phyloP scores from a whole-genome alignment of 2,113 vertebrate species.

The Phocoena sinus region DNA sequence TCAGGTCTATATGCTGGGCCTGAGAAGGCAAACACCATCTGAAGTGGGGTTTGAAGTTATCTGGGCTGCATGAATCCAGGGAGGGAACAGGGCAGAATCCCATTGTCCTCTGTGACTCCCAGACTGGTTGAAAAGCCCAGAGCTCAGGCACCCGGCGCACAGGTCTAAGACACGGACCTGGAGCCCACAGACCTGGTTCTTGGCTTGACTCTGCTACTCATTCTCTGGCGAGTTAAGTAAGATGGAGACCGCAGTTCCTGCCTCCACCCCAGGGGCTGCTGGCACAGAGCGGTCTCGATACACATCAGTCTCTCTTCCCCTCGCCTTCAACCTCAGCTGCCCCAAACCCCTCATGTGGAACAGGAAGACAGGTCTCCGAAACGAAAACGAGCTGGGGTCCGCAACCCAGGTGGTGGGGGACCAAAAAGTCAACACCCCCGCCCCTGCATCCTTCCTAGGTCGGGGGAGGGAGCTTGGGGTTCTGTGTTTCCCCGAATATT shows the following conservation, averaged over 20 bases:
- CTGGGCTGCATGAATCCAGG: not conserved
- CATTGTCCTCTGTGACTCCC: not conserved
- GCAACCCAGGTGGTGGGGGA: not conserved
- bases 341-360: not conserved
- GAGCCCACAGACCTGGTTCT: not conserved
- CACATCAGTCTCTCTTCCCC: not conserved
- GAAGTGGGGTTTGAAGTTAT: not conserved
- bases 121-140: not conserved
- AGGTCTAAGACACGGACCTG: not conserved
- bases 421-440: not conserved
- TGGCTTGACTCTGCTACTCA: not conserved
- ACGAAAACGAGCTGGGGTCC: not conserved
- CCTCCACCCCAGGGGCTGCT: not conserved
- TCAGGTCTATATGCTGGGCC: not conserved
- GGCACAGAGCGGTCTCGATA: not conserved
- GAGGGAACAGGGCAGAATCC: not conserved
- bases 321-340: not conserved
- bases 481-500: not conserved
- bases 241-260: slow-evolving; percentile 38
- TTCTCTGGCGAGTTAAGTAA: not conserved
- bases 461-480: not conserved
- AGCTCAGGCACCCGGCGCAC: not conserved
- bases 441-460: not conserved
- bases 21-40: not conserved
- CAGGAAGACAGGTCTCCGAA: not conserved